Conservation (phyloP, 2,113 vertebrate species). For the Leptobrachium ailaonicum region DNA sequence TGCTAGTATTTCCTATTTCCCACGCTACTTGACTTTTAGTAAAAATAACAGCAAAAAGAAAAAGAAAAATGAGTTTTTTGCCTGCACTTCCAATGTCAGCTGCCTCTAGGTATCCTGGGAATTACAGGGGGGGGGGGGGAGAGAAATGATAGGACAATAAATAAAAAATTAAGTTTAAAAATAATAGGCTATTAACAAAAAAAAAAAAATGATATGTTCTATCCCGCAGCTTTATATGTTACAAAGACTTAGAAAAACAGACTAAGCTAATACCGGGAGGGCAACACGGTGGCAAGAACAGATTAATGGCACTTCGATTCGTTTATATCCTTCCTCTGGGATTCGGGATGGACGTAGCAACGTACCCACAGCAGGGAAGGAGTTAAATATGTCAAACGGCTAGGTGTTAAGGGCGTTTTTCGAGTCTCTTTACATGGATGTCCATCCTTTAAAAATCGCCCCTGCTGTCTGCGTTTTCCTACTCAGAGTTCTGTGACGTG, state of each 20-base stretch:
- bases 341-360: neutral
- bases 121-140: no score
- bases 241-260: neutral
- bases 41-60: neutral
- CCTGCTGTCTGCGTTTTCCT: neutral
- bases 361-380: neutral
- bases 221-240: neutral
- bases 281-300: neutral
- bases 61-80: neutral
- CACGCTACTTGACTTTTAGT: neutral
- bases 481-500: conserved; percentile 93
- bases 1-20: conserved; percentile 20
- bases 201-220: neutral
- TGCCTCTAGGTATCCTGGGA: neutral
- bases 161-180: conserved; percentile 12
- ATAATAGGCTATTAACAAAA: neutral
- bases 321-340: no score
- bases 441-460: no score
- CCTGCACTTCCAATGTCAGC: neutral
- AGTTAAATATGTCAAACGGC: neutral
- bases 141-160: conserved; percentile 10
- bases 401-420: neutral
- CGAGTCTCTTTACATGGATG: neutral
- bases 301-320: conserved; percentile 28
- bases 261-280: neutral